phyloP scores from a whole-genome alignment of 2,797 vertebrate species.

The Gallinago solitaria region DNA sequence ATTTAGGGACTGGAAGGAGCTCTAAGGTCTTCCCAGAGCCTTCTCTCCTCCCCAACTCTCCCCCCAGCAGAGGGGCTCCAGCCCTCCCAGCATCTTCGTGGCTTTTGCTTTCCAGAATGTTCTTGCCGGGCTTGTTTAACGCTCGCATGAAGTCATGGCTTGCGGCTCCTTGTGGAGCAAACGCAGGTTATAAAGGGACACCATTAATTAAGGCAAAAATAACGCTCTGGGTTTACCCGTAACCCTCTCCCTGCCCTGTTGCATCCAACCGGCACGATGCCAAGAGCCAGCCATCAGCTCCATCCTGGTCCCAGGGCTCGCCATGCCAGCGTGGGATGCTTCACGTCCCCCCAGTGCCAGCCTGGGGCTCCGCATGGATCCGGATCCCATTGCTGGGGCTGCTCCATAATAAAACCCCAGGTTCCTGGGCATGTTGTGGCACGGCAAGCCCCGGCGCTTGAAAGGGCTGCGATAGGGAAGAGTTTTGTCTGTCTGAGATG shows the following conservation, averaged over 20 bases:
- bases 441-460: background rate
- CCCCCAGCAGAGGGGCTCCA: background rate
- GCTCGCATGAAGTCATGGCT: fast-evolving
- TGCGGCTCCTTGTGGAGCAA: background rate
- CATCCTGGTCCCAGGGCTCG: fast-evolving
- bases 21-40: too few relatives aligned
- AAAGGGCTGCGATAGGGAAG: conserved; percentile 28
- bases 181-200: background rate
- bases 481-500: conserved; percentile 50
- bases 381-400: fast-evolving
- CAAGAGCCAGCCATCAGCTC: background rate
- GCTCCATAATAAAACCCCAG: background rate
- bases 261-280: fast-evolving
- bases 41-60: background rate
- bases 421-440: conserved; percentile 17
- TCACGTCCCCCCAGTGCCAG: background rate
- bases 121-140: background rate
- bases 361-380: background rate
- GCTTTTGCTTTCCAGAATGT: background rate
- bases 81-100: background rate
- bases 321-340: background rate
- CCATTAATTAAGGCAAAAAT: background rate
- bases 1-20: too few relatives aligned
- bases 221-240: background rate
- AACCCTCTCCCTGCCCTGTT: background rate